Base-by-base conservation (phyloP, 2,888 invertebrate species). In the Xanthorhoe designata region DNA sequence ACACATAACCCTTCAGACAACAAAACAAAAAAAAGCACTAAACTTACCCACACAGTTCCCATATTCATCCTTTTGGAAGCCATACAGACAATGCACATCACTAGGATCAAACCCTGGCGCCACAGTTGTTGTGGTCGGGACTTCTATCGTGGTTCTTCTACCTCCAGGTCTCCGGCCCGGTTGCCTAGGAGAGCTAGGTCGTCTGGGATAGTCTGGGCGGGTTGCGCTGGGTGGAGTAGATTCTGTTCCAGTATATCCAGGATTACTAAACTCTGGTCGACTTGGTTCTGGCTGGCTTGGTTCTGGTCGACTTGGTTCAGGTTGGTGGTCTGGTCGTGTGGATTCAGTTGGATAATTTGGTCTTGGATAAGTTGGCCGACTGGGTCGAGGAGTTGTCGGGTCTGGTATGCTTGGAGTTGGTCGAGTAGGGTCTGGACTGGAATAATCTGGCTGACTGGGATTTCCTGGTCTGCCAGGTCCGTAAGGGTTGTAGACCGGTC, bases 61-160 rank as follows among this genome's bases (percentile, higher is more conserved):
- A 57, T 61, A 42, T 50, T 54, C 29, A 76, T 95, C 94, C 59
- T 94, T 91, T 64, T 94, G 90, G 64, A 94, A 95, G 0, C 95
- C 95, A 70, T 88, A 81, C 52, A 94, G 80, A 72, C 94, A 95
- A 67, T 89, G 89, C 1, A 90, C 61, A 2, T 85, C 75, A 45
- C 85, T 82, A n/a, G 83, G 74, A 69, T 89, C 80, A 63, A 88
- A 87, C 7, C 79, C 79, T 35, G 78, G 73, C 5, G 69, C 69
- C 32, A 84, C 82, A 13, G 71, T 51, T 7, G 61, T 70, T 47
- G 29, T 57, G 24, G 61, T 49, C 18, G 70, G 67, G 57, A 61
- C 29, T 52, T 65, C 66, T 13, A 69, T 63, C 1, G 81, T 76
- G 59, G 69, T 64, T 0, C 51, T 54, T 15, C 63, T 74, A 42